phyloP scores from a whole-genome alignment of 1,140 invertebrate species.

The Penaeus japonicus region DNA sequence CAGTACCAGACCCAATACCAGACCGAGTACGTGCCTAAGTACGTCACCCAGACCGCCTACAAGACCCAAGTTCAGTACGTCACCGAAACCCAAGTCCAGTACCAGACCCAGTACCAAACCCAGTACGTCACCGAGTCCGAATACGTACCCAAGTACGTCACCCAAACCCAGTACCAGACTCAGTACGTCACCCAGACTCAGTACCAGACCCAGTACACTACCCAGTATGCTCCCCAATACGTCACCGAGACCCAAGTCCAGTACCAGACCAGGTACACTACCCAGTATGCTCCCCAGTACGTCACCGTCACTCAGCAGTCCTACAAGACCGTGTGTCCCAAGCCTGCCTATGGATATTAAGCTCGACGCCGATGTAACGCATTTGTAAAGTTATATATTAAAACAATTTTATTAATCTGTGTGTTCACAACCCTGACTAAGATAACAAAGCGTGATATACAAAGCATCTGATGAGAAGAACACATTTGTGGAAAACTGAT shows the following conservation, averaged over 20 bases:
- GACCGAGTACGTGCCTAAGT: constrained; percentile 36
- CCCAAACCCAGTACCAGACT: constrained; percentile 11
- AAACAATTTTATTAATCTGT: not conserved
- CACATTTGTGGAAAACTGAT: too few species aligned
- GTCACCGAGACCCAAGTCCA: constrained; percentile 15
- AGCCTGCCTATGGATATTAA: constrained; percentile 14
- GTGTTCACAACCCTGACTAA: too few species aligned
- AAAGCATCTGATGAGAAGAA: too few species aligned
- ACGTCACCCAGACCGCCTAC: constrained; percentile 25
- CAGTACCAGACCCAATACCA: constrained; percentile 25
- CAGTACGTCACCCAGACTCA: not conserved
- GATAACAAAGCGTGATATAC: too few species aligned
- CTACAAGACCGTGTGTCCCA: constrained; percentile 45
- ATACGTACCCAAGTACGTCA: constrained; percentile 34
- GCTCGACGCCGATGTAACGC: not conserved
- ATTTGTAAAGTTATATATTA: not conserved
- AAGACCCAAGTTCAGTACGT: constrained; percentile 24
- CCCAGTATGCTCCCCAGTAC: constrained; percentile 16
- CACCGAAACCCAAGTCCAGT: constrained; percentile 4
- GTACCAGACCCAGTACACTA: constrained; percentile 29
- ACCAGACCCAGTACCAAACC: constrained; percentile 26
- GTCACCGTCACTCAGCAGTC: constrained; percentile 19
- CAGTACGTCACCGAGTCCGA: constrained; percentile 24
- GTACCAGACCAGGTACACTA: constrained; percentile 20
- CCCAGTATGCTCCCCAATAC: constrained; percentile 19